A percentile compares a stretch with the other conserved stretches of the same genome.
These are phyloP conservation scores for Aramus guarauna DNA, from an alignment of 2,113 vertebrate species.

Conservation along the genomic window DNA sequence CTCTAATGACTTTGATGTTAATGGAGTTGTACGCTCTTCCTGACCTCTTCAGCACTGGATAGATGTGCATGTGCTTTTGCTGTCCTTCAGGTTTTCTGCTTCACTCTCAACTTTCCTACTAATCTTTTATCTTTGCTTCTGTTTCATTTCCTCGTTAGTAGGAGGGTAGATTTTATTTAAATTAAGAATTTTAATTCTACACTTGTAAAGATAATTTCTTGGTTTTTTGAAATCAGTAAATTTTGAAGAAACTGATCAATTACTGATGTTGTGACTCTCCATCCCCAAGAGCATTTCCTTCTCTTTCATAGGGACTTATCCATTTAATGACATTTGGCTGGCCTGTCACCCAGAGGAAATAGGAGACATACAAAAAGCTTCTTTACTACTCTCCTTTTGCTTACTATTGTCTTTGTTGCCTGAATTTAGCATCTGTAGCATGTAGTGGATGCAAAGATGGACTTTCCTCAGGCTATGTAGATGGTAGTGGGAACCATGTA, in stretches of 20 bases:
- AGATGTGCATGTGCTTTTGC: background rate
- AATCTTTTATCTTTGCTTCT: slow-evolving; percentile 10
- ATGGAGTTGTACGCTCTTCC: slow-evolving; percentile 3
- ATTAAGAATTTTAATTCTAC: background rate
- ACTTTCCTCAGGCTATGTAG: background rate
- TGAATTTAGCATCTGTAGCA: background rate
- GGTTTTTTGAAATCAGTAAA: background rate
- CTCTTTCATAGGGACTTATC: background rate
- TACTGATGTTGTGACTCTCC: background rate
- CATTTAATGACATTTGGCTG: background rate
- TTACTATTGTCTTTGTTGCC: background rate
- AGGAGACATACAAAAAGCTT: background rate
- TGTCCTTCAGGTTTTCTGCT: slow-evolving; percentile 21
- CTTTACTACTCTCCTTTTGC: background rate
- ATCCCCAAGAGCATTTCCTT: background rate
- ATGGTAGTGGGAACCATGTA: background rate
- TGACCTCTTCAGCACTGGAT: slow-evolving; percentile 50
- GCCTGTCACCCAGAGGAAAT: background rate
- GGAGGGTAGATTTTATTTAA: slow-evolving; percentile 5
- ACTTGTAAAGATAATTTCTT: background rate
- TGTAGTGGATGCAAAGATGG: background rate
- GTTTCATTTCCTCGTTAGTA: background rate
- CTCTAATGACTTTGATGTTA: slow-evolving; percentile 59
- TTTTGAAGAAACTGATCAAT: background rate
- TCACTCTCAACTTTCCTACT: background rate